Conservation (phyloP, 2,113 vertebrate species). For the Pongo pygmaeus region DNA sequence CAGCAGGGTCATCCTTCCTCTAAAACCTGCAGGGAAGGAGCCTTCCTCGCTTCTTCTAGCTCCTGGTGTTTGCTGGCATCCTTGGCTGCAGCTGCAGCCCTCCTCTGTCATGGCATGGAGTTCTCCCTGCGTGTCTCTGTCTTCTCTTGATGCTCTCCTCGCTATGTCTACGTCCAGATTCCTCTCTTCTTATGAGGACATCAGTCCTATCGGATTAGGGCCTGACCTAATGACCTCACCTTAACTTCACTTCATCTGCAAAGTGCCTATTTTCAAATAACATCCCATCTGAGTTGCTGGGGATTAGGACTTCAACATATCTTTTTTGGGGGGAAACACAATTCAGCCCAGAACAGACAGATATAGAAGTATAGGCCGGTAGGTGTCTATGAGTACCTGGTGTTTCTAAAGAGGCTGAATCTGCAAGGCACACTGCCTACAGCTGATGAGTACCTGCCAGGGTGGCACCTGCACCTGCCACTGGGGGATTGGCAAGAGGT, state of each 20-base stretch:
- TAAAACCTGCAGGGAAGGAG: neutral
- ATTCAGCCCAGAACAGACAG: neutral
- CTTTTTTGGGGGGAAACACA: neutral
- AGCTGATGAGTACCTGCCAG: neutral
- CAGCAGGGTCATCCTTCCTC: neutral
- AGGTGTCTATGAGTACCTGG: neutral
- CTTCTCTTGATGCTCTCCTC: neutral
- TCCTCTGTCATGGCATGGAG: accelerated
- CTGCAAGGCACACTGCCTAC: neutral
- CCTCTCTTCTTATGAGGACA: neutral
- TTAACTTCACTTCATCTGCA: neutral
- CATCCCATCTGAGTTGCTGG: neutral
- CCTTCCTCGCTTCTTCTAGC: neutral
- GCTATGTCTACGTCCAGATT: neutral
- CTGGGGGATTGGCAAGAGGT: no score
- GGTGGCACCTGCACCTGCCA: neutral
- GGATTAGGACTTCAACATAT: neutral
- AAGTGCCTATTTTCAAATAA: neutral
- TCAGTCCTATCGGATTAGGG: neutral
- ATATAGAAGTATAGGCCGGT: neutral
- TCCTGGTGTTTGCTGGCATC: neutral
- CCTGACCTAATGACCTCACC: neutral
- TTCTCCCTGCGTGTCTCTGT: no score
- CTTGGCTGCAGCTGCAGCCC: neutral
- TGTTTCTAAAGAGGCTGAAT: neutral